Base-by-base conservation (phyloP, 2,888 invertebrate species). In the Tetragnatha montana region DNA sequence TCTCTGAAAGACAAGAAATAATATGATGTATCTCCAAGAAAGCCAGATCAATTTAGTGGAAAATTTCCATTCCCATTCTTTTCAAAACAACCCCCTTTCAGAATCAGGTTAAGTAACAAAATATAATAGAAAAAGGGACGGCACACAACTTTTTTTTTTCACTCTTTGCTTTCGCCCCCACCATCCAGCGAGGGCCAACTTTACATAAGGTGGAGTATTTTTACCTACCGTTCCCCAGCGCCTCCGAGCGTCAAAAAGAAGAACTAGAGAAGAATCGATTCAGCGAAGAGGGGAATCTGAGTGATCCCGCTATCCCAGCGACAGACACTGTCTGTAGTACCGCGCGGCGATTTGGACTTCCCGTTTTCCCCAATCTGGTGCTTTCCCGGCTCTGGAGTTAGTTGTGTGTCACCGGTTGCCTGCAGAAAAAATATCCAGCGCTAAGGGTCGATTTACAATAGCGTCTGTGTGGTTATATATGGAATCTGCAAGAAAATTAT, bases 161-260 rank as follows among this genome's bases (percentile, higher is more conserved):
- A 10, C 19, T 14, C 60, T 8, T 49, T 50, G 47, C 75, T 81
- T 49, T 68, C 17, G 47, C 49, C 19, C 68, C n/a, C n/a, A n/a
- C n/a, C n/a, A n/a, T n/a, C n/a, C 47, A 74, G 14, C 68, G 68
- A 75, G 76, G 17, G 60, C 75, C 69, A 80, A 85, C 85, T 85
- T 85, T 89, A 81, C 81, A 89, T 85, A 89, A 89, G 85, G 85
- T 89, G 51, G 81, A 89, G 79, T 81, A 89, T 81, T 85, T 88
- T 85, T 60, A 71, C 79, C 47, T 84, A 21, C 71, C 60, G 35
- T 75, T 49, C 71, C 50, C 22, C 70, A 47, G 85, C 85, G 89
- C 85, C 89, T 74, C 71, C 89, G 81, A 60, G 14, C 47, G 89
- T 75, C 35, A 17, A 8, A 81, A 49, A 35, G 50, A 19, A 70